Evolutionary conservation across 2,888 invertebrate genomes (phyloP).

Genomic region (Drosophila mettleri): DNA sequence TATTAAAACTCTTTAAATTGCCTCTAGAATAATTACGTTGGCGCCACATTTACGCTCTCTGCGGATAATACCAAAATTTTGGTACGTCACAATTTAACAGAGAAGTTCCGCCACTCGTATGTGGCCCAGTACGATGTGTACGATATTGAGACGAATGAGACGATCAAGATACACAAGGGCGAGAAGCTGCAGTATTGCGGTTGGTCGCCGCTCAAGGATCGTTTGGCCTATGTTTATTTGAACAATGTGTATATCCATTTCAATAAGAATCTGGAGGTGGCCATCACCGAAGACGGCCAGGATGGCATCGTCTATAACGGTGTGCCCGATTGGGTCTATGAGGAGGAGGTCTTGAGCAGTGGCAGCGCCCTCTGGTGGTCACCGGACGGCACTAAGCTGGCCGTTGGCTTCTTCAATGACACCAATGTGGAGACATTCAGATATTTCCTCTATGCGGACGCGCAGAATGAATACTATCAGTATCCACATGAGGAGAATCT

Average conservation of each 20-base stretch:
- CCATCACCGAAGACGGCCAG: slow-evolving; percentile 88
- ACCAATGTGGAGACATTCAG: slow-evolving; percentile 88
- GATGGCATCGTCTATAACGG: slow-evolving; percentile 91
- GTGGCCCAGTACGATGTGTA: slow-evolving; percentile 88
- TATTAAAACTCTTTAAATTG: background rate
- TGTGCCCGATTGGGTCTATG: slow-evolving; percentile 96
- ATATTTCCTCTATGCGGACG: slow-evolving; percentile 89
- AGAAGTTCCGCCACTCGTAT: slow-evolving; percentile 88
- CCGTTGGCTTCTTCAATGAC: slow-evolving; percentile 91
- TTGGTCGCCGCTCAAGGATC: slow-evolving; percentile 87
- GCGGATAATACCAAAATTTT: slow-evolving; percentile 82
- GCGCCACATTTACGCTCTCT: slow-evolving; percentile 82
- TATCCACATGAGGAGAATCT: slow-evolving; percentile 89
- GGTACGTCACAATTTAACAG: slow-evolving; percentile 79
- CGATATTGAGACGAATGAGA: slow-evolving; percentile 84
- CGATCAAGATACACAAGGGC: slow-evolving; percentile 86
- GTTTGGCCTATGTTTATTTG: slow-evolving; percentile 88
- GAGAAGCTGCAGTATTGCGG: slow-evolving; percentile 87
- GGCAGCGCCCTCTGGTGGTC: slow-evolving; percentile 93
- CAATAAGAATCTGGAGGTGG: slow-evolving; percentile 79
- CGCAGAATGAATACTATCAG: slow-evolving; percentile 87
- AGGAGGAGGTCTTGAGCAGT: slow-evolving; percentile 92
- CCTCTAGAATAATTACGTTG: slow-evolving; percentile 79
- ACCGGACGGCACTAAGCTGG: slow-evolving; percentile 88
- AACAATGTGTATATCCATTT: slow-evolving; percentile 88